phyloP scores from a whole-genome alignment of 2,113 vertebrate genomes.

The Buteo buteo region DNA sequence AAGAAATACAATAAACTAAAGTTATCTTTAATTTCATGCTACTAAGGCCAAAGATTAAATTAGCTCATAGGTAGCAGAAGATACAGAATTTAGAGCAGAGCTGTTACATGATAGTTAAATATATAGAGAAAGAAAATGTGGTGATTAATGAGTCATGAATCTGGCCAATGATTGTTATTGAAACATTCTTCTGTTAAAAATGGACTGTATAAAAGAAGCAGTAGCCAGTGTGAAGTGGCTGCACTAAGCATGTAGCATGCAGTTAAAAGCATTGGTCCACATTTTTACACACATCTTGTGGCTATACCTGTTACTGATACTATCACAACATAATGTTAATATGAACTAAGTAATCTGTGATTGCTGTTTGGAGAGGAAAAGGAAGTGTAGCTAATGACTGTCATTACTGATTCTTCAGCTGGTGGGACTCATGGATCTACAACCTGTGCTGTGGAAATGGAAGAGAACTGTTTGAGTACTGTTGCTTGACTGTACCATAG shows the following conservation, averaged over 20 bases:
- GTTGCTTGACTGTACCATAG: background rate
- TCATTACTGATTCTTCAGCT: background rate
- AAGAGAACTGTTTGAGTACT: background rate
- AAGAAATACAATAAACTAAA: background rate
- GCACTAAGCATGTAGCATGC: accelerated
- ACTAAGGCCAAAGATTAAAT: background rate
- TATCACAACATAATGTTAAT: background rate
- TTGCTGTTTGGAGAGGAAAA: background rate
- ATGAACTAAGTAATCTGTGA: background rate
- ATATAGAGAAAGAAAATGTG: background rate
- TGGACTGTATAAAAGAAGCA: background rate
- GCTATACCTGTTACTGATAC: background rate
- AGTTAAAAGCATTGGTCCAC: background rate
- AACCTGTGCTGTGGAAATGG: background rate
- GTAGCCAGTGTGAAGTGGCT: background rate
- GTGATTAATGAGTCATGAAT: background rate
- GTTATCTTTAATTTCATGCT: background rate
- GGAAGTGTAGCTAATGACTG: background rate
- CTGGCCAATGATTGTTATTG: background rate
- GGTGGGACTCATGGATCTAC: background rate
- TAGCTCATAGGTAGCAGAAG: background rate
- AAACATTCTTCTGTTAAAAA: background rate
- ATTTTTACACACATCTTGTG: background rate
- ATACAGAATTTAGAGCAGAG: background rate
- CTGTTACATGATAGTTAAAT: background rate